A percentile compares a stretch with the other conserved stretches of the same genome.
These are phyloP conservation scores for Drosophila triauraria DNA, from an alignment of 1,140 invertebrate genomes.

Conservation along the genomic window DNA sequence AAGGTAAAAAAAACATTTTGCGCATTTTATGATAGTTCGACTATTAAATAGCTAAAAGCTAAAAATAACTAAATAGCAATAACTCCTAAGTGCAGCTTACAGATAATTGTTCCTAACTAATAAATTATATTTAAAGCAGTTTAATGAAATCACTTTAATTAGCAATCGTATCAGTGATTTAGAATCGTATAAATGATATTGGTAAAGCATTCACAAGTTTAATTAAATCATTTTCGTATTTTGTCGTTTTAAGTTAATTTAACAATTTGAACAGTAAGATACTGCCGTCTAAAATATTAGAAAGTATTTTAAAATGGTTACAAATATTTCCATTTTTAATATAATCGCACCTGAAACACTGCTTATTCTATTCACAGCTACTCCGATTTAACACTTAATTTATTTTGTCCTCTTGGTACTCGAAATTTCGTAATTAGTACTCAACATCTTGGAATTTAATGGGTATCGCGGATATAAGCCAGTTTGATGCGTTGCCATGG, in stretches of 20 bases:
- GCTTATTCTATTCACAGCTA: slow-evolving; percentile 4
- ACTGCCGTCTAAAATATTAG: too few species aligned
- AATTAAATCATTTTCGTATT: background rate
- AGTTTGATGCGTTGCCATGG: slow-evolving; percentile 25
- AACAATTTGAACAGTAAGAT: background rate
- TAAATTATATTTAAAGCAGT: background rate
- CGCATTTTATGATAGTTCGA: too few species aligned
- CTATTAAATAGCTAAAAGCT: too few species aligned
- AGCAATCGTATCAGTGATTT: background rate
- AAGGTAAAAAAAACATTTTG: background rate
- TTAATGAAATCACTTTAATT: background rate
- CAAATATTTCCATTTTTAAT: background rate
- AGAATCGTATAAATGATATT: background rate
- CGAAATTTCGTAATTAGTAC: slow-evolving; percentile 37
- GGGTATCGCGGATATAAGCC: background rate
- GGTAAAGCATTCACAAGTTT: background rate
- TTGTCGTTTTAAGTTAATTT: background rate
- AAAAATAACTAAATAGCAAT: too few species aligned
- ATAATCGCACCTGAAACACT: slow-evolving; percentile 1
- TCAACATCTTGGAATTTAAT: background rate
- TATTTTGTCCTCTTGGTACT: slow-evolving; percentile 14
- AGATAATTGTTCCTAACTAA: background rate
- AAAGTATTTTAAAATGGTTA: background rate
- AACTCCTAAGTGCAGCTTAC: background rate
- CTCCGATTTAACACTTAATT: slow-evolving; percentile 17